Evolutionary conservation across 2,113 vertebrate species (phyloP).

Genomic region (Prochilodus magdalenae): DNA sequence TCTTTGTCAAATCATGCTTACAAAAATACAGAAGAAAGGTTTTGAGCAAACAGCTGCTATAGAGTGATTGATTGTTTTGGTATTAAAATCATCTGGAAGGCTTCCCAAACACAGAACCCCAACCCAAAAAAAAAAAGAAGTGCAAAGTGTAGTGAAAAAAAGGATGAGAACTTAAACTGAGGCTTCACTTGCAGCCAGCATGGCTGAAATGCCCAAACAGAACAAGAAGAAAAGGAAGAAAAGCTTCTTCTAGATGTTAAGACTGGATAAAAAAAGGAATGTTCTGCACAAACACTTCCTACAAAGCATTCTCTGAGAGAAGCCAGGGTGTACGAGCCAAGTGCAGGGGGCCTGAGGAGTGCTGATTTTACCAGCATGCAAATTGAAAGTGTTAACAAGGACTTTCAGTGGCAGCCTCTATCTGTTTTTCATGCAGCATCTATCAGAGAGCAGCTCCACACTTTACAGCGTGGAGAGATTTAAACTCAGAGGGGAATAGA

Average conservation of each 20-base stretch:
- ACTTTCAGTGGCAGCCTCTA: constrained; percentile 49
- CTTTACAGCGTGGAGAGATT: constrained; percentile 41
- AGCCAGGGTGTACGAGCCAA: constrained; percentile 55
- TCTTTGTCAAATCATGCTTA: constrained; percentile 26
- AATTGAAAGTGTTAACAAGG: constrained; percentile 70
- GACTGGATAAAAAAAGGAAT: constrained; percentile 34
- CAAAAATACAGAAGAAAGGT: constrained; percentile 34
- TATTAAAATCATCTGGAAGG: constrained; percentile 54
- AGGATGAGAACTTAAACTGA: constrained; percentile 21
- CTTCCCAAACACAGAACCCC: constrained; percentile 46
- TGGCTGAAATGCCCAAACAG: constrained; percentile 26
- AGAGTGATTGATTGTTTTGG: constrained; percentile 44
- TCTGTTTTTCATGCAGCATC: constrained; percentile 53
- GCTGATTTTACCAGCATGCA: constrained; percentile 58
- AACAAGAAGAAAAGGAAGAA: constrained; percentile 27
- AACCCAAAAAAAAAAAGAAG: constrained; percentile 30
- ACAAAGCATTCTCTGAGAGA: constrained; percentile 44
- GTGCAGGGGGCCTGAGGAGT: constrained; percentile 27
- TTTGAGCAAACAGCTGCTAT: constrained; percentile 40
- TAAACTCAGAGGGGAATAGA: constrained; percentile 16
- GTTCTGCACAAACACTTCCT: constrained; percentile 43
- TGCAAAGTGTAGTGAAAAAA: constrained; percentile 3
- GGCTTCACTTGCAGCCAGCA: constrained; percentile 25
- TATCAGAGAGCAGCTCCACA: constrained; percentile 17
- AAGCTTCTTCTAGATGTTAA: constrained; percentile 44